These are phyloP conservation scores for Cyphomyrus discorhynchus DNA, from an alignment of 2,113 vertebrate species.

Conservation along the genomic window DNA sequence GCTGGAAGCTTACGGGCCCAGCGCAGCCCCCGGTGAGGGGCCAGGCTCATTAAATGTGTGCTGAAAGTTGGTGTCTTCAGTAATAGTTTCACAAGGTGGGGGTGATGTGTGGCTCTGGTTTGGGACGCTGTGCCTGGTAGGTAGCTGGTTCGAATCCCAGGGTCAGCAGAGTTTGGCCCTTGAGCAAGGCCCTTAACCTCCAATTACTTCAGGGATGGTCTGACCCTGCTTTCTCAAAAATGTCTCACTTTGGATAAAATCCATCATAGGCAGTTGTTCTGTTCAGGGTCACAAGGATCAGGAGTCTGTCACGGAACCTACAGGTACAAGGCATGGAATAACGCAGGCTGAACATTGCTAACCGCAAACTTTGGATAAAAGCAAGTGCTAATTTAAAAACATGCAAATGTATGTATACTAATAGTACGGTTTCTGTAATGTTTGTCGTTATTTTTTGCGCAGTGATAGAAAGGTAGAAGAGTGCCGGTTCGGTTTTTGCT, in stretches of 20 bases:
- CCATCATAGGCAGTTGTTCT: background rate
- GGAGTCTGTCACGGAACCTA: background rate
- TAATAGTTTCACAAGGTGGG: background rate
- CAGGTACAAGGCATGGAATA: background rate
- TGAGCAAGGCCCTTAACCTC: background rate
- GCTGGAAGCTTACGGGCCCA: conserved; percentile 85
- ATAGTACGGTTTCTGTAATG: background rate
- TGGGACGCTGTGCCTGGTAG: background rate
- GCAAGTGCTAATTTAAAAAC: background rate
- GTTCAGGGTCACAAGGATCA: background rate
- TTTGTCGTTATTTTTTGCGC: background rate
- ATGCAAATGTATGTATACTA: background rate
- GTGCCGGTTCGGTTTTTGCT: background rate
- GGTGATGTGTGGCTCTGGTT: background rate
- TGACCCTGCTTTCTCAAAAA: background rate
- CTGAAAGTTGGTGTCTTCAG: background rate
- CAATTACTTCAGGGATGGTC: background rate
- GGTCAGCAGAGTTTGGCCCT: background rate
- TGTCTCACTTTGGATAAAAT: background rate
- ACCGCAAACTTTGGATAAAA: background rate
- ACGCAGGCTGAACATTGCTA: background rate
- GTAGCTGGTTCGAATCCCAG: background rate
- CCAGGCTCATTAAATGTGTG: background rate
- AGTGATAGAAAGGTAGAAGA: background rate
- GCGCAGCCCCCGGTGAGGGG: conserved; percentile 53